Conservation (phyloP, 1,140 invertebrate genomes). For the Heliothis virescens region DNA sequence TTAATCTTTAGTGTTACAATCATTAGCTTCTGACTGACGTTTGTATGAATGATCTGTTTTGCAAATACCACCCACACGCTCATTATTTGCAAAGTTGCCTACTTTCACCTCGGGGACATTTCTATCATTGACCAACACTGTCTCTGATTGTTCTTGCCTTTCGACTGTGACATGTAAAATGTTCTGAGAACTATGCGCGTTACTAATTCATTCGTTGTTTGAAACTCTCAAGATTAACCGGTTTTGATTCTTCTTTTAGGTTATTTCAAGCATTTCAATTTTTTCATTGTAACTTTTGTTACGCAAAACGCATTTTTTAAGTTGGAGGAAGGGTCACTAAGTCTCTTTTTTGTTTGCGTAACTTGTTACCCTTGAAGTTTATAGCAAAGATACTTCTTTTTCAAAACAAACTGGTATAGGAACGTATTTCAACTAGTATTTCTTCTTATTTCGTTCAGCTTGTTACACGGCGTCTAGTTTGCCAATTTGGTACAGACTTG, state of each 20-base stretch:
- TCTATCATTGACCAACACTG: constrained; percentile 54
- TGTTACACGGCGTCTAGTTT: constrained; percentile 44
- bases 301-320: constrained; percentile 24
- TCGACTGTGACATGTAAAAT: constrained; percentile 13
- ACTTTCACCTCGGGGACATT: constrained; percentile 64
- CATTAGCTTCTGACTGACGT: constrained; percentile 53
- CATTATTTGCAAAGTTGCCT: constrained; percentile 59
- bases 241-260: constrained; percentile 29
- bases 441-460: constrained; percentile 41
- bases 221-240: constrained; percentile 31
- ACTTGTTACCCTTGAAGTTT: constrained; percentile 18
- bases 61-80: constrained; percentile 60
- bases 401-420: constrained; percentile 21
- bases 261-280: constrained; percentile 17
- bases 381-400: constrained; percentile 1
- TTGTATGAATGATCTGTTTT: constrained; percentile 64
- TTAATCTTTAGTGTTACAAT: not conserved
- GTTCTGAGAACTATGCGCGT: constrained; percentile 27
- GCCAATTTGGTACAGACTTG: constrained; percentile 59
- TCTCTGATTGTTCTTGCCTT: constrained; percentile 43
- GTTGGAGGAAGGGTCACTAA: constrained; percentile 24
- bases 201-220: not conserved
- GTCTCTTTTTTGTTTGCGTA: constrained; percentile 23
- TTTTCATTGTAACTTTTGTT: constrained; percentile 18
- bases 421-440: not conserved